These are phyloP conservation scores for Eleginops maclovinus DNA, from an alignment of 2,113 vertebrate genomes.

Conservation along the genomic window DNA sequence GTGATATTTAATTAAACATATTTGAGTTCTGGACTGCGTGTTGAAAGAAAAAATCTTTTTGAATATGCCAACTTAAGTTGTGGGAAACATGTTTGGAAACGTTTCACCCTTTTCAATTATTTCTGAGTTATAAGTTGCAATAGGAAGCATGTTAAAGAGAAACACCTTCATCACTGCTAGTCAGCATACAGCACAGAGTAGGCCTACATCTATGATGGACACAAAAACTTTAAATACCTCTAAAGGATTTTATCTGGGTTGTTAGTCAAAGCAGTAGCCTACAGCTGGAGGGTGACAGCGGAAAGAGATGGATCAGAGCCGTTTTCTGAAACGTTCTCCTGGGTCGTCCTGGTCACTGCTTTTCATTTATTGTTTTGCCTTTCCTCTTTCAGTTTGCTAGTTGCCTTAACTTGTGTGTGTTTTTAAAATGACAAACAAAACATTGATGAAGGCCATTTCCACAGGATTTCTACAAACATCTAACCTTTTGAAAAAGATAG, in stretches of 20 bases:
- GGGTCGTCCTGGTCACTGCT: not conserved
- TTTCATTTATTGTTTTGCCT: not conserved
- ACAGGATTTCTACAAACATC: not conserved
- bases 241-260: conserved; percentile 20
- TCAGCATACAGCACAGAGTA: not conserved
- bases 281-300: conserved; percentile 18
- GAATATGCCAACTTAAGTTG: not conserved
- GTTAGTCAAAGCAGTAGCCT: conserved; percentile 14
- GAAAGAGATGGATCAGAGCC: not conserved
- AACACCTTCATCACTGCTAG: too few species aligned
- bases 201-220: not conserved
- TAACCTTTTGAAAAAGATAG: not conserved
- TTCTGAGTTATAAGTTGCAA: not conserved
- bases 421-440: not conserved
- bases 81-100: not conserved
- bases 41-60: not conserved
- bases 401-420: not conserved
- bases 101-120: not conserved
- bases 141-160: too few species aligned
- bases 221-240: conserved; percentile 16
- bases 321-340: not conserved
- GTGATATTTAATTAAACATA: not conserved
- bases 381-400: not conserved
- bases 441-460: not conserved
- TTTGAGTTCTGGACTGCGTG: not conserved